Percentiles rank a stretch among this genome's conserved stretches.
These are phyloP conservation scores for Enteromius fasciolatus DNA, from an alignment of 2,797 vertebrate genomes.

Conservation along the genomic window DNA sequence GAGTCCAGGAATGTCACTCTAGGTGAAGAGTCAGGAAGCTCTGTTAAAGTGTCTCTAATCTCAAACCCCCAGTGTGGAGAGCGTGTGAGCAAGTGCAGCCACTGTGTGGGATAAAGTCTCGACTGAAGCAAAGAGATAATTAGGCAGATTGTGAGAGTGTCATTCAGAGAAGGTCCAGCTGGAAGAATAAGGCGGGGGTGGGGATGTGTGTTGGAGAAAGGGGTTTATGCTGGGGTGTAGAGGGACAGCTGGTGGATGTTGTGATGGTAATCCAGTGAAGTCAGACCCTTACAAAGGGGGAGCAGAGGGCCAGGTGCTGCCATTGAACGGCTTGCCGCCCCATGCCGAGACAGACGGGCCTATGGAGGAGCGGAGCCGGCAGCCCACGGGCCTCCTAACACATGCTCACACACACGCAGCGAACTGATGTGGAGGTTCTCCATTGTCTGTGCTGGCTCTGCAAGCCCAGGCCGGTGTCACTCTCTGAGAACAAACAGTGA, in stretches of 20 bases:
- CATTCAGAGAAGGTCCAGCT: slow-evolving; percentile 83
- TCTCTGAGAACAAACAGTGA: slow-evolving; percentile 49
- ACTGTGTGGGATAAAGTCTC: slow-evolving; percentile 63
- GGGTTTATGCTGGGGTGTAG: slow-evolving; percentile 62
- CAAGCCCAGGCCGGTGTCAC: slow-evolving; percentile 57
- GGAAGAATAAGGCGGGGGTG: slow-evolving; percentile 73
- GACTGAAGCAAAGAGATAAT: slow-evolving; percentile 78
- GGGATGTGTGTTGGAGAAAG: slow-evolving; percentile 55
- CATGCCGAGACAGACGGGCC: slow-evolving; percentile 82
- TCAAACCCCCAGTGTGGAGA: slow-evolving; percentile 61
- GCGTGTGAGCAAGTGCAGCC: slow-evolving; percentile 59
- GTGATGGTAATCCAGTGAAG: slow-evolving; percentile 87
- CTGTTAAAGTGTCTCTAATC: slow-evolving; percentile 66
- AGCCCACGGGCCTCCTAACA: slow-evolving; percentile 62
- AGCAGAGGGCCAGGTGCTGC: slow-evolving; percentile 85
- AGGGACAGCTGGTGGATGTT: slow-evolving; percentile 88
- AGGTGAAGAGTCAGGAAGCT: slow-evolving; percentile 76
- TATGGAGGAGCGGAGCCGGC: slow-evolving; percentile 76
- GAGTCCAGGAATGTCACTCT: slow-evolving; percentile 57
- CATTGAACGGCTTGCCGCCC: slow-evolving; percentile 81
- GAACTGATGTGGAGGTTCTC: slow-evolving; percentile 47
- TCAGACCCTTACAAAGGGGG: slow-evolving; percentile 82
- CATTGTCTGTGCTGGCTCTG: slow-evolving; percentile 54
- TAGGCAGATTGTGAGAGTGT: slow-evolving; percentile 85
- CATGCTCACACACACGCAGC: slow-evolving; percentile 61